A percentile compares a stretch with the other conserved stretches of the same genome.
These are phyloP conservation scores for Callithrix jacchus DNA, from an alignment of 2,113 vertebrate species.

Conservation along the genomic window DNA sequence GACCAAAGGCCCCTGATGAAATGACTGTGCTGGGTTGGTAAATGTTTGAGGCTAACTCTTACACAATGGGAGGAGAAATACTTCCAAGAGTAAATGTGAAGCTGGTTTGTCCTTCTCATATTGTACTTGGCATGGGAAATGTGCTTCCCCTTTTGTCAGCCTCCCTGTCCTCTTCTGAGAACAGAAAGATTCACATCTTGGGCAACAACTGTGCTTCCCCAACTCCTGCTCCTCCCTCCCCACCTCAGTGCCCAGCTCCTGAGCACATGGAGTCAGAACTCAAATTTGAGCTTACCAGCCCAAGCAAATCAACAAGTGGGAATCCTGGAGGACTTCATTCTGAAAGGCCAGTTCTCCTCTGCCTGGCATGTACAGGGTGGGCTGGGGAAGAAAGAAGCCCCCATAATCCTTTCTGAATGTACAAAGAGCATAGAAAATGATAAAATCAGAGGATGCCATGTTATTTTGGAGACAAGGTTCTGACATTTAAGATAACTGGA, in stretches of 20 bases:
- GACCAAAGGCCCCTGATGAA: slow-evolving; percentile 40
- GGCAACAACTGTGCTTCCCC: no score
- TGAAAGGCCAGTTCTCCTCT: neutral
- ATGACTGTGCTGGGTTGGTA: neutral
- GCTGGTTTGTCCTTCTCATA: neutral
- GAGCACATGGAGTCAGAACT: neutral
- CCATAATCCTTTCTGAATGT: neutral
- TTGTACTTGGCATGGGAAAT: neutral
- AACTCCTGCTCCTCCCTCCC: neutral
- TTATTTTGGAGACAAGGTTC: neutral
- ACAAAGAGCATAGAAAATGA: neutral
- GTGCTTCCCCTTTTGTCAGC: neutral
- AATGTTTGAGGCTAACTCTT: neutral
- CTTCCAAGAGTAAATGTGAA: slow-evolving; percentile 24
- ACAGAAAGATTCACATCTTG: neutral
- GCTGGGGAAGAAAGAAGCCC: neutral
- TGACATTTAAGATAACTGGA: neutral
- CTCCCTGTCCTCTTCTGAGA: neutral
- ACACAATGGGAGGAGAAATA: neutral
- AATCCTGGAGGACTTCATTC: neutral
- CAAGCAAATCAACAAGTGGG: neutral
- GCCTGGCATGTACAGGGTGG: neutral
- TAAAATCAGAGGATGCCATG: neutral
- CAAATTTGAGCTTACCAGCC: neutral
- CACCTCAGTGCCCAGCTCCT: neutral